These are phyloP conservation scores for Sphenopsis melanotis DNA, from an alignment of 2,797 vertebrate species.

Conservation along the genomic window DNA sequence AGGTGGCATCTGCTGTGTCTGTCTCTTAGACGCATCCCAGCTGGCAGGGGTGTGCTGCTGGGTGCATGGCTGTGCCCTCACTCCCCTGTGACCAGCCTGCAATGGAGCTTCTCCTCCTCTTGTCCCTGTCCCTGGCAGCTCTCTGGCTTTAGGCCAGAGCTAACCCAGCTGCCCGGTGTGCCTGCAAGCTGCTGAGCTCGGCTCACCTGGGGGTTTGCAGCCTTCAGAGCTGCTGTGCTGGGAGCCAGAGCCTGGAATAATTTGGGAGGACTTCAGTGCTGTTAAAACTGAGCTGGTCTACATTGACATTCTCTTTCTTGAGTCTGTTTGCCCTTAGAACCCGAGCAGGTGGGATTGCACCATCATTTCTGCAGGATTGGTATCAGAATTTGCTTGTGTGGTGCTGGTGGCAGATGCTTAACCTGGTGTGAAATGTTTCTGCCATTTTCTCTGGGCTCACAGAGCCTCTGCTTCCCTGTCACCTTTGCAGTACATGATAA, in stretches of 20 bases:
- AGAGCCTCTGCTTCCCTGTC: background rate
- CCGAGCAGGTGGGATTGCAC: background rate
- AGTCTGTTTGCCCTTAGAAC: background rate
- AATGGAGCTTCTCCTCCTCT: background rate
- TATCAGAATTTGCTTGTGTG: accelerated
- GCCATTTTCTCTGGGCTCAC: background rate
- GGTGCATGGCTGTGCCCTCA: background rate
- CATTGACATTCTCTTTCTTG: background rate
- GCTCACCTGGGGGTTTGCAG: background rate
- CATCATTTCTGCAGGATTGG: accelerated
- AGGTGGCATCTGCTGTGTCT: background rate
- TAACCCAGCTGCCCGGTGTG: background rate
- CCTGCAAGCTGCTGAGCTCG: background rate
- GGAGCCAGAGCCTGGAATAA: background rate
- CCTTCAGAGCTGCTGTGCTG: background rate
- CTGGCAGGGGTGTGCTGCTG: background rate
- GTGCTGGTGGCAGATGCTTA: background rate
- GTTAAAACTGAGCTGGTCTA: background rate
- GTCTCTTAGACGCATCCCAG: background rate
- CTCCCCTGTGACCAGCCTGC: background rate
- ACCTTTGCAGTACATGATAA: background rate
- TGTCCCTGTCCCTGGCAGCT: background rate
- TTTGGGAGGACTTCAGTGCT: background rate
- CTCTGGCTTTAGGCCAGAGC: background rate
- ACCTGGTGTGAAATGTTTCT: background rate